phyloP scores from a whole-genome alignment of 2,797 vertebrate genomes.

The Coccyzus lansbergi region DNA sequence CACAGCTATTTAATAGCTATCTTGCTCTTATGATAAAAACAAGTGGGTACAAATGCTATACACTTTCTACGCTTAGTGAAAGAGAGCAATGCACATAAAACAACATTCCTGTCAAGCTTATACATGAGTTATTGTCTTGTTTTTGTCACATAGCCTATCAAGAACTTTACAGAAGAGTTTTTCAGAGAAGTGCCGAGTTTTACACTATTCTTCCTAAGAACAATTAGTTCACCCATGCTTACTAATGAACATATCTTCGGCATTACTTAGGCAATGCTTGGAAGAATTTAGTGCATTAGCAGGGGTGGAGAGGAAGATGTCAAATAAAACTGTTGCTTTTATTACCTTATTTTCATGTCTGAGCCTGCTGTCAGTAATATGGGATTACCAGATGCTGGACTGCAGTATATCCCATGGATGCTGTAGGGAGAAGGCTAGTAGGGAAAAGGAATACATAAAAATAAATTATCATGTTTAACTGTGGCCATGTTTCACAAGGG shows the following conservation, averaged over 20 bases:
- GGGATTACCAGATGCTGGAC: constrained; percentile 97
- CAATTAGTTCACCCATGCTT: not conserved
- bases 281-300: not conserved
- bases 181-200: not conserved
- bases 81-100: not conserved
- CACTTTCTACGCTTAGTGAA: not conserved
- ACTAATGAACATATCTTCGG: not conserved
- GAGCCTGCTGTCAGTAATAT: constrained; percentile 95
- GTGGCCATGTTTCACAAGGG: not conserved
- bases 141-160: not conserved
- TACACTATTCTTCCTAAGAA: not conserved
- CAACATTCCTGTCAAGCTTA: not conserved
- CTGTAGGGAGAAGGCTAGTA: constrained; percentile 92
- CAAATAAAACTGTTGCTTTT: not conserved
- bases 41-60: not conserved
- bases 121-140: not conserved
- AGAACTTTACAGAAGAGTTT: not conserved
- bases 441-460: not conserved
- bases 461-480: not conserved
- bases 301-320: not conserved
- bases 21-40: not conserved
- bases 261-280: not conserved
- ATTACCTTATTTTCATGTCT: constrained; percentile 97
- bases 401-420: constrained; percentile 95
- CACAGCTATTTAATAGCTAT: not conserved